phyloP scores from a whole-genome alignment of 92 coral and sea anemone species.

The Porites lobata region DNA sequence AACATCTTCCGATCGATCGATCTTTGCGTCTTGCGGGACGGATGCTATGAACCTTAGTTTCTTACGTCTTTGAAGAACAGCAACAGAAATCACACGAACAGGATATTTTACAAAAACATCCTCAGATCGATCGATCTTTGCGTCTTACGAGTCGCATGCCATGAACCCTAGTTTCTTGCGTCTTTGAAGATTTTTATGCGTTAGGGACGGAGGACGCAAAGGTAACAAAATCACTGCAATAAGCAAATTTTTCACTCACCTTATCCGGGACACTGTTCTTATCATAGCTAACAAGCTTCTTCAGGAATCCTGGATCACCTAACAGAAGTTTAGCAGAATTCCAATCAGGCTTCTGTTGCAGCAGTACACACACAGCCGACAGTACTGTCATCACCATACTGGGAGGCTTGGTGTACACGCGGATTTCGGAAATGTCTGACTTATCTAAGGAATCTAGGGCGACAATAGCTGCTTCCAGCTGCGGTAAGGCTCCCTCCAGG shows the following conservation, averaged over 20 bases:
- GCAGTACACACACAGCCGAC: conserved; percentile 92
- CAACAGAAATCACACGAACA: too few relatives aligned
- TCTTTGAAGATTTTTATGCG: too few relatives aligned
- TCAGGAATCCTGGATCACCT: conserved; percentile 91
- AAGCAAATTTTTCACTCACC: conserved; percentile 31
- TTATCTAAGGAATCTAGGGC: conserved; percentile 94
- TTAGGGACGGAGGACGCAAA: too few relatives aligned
- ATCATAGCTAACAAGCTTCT: conserved; percentile 90
- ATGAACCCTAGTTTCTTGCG: neutral
- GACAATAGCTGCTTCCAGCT: conserved; percentile 81
- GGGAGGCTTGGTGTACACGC: conserved; percentile 99
- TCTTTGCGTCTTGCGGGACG: too few relatives aligned
- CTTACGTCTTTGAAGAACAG: neutral
- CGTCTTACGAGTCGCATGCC: too few relatives aligned
- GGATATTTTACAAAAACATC: too few relatives aligned
- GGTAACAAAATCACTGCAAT: too few relatives aligned
- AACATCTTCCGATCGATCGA: too few relatives aligned
- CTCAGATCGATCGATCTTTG: too few relatives aligned
- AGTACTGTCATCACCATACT: conserved; percentile 98
- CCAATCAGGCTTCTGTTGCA: conserved; percentile 99
- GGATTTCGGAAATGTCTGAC: conserved; percentile 97
- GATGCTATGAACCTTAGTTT: neutral
- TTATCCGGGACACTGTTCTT: conserved; percentile 88
- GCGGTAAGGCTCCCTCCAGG: conserved; percentile 91
- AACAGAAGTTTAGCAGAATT: conserved; percentile 88